Conservation (phyloP, 2,113 vertebrate species). For the Menidia beryllina region DNA sequence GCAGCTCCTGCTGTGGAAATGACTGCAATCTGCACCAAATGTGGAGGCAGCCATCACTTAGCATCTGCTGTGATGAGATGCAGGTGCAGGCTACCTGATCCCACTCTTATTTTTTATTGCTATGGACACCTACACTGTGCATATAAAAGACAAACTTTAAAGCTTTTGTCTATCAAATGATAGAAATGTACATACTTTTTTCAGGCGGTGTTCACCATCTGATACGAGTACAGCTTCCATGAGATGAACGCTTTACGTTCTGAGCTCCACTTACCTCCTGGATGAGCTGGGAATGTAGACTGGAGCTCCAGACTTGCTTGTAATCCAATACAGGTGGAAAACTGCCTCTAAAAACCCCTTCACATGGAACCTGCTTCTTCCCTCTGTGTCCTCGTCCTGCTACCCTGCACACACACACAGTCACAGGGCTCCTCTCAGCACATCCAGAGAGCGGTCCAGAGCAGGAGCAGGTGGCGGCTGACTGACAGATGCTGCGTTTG, state of each 20-base stretch:
- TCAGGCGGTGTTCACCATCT: neutral
- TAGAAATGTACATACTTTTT: neutral
- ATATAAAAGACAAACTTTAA: neutral
- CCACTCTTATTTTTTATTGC: too few relatives aligned
- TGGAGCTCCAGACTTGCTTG: slow-evolving; percentile 13
- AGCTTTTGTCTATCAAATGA: neutral
- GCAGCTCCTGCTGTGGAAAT: slow-evolving; percentile 57
- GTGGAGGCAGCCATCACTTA: slow-evolving; percentile 30
- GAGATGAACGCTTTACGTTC: neutral
- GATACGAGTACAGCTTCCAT: neutral
- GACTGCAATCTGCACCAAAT: slow-evolving; percentile 15
- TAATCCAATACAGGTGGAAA: slow-evolving; percentile 35
- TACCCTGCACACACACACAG: neutral
- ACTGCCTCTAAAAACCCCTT: neutral
- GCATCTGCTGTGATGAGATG: slow-evolving; percentile 30
- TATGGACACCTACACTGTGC: neutral
- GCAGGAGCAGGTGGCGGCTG: slow-evolving; percentile 32
- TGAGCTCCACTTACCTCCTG: slow-evolving; percentile 46
- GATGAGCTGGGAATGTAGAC: neutral
- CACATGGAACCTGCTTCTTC: neutral
- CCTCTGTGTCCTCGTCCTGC: neutral
- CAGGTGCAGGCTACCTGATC: too few relatives aligned
- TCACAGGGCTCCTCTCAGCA: slow-evolving; percentile 14
- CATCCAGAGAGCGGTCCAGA: slow-evolving; percentile 27
- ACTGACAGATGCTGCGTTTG: slow-evolving; percentile 64